Conservation (phyloP, 2,888 invertebrate genomes). For the Drosophila falleni region DNA sequence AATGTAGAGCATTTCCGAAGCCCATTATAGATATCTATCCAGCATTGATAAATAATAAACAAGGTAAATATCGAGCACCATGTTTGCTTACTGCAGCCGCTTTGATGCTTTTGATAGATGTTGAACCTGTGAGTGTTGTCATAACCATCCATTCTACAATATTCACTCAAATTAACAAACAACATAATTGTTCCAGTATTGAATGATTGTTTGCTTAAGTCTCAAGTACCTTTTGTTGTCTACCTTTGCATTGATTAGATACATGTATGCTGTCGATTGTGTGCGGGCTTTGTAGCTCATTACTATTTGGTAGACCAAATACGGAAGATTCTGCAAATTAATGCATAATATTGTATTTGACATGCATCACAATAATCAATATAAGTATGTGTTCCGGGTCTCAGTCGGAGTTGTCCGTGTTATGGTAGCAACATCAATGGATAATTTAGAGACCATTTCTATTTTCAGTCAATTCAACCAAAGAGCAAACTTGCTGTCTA, state of each 20-base stretch:
- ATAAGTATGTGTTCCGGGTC: not conserved
- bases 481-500: too few species aligned
- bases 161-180: conserved; percentile 42
- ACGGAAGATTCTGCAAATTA: not conserved
- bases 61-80: conserved; percentile 23
- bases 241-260: conserved; percentile 24
- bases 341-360: not conserved
- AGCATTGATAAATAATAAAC: conserved; percentile 57
- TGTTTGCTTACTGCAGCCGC: conserved; percentile 9
- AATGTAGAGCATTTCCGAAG: conserved; percentile 15
- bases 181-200: conserved; percentile 45
- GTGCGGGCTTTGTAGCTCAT: conserved; percentile 31
- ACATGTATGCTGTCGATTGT: conserved; percentile 12
- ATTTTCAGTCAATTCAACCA: not conserved
- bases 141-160: conserved; percentile 5
- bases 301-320: conserved; percentile 30
- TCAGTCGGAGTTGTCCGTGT: not conserved
- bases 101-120: conserved; percentile 23
- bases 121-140: conserved; percentile 13
- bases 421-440: not conserved
- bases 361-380: not conserved
- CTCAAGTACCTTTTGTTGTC: conserved; percentile 34
- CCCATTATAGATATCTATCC: conserved; percentile 17
- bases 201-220: conserved; percentile 42
- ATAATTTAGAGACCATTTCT: not conserved